phyloP scores from a whole-genome alignment of 2,888 invertebrate genomes.

The Brachylomia viminalis region DNA sequence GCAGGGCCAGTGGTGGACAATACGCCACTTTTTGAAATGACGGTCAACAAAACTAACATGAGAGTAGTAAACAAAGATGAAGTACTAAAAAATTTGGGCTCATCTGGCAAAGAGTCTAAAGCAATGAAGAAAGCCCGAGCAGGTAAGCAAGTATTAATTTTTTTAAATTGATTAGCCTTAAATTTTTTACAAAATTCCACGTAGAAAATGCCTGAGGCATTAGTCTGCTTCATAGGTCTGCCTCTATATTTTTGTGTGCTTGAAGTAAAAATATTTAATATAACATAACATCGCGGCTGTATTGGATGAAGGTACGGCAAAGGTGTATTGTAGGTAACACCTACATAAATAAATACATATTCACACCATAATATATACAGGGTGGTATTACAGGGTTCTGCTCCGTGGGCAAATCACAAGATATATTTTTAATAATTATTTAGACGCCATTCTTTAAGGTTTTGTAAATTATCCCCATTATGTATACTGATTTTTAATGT shows the following conservation, averaged over 20 bases:
- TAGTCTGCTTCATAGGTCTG: background rate
- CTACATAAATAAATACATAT: background rate
- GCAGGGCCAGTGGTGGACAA: background rate
- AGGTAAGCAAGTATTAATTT: conserved; percentile 24
- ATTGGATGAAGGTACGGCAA: background rate
- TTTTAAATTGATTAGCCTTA: background rate
- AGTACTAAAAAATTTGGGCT: conserved; percentile 24
- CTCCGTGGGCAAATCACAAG: background rate
- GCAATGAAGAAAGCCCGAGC: conserved; percentile 7
- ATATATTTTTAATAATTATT: background rate
- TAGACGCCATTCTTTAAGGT: background rate
- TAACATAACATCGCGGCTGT: background rate
- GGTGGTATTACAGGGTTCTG: too few species aligned
- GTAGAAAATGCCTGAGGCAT: background rate
- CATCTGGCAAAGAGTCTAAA: conserved; percentile 6
- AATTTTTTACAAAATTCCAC: background rate
- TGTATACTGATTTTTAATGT: background rate
- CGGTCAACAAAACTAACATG: conserved; percentile 29
- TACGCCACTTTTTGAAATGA: conserved; percentile 37
- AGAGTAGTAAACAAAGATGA: conserved; percentile 42
- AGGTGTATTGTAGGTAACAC: background rate
- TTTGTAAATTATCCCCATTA: background rate
- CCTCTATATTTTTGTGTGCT: background rate
- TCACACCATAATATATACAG: background rate
- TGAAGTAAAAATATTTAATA: background rate